Base-by-base conservation (phyloP, 2,113 vertebrate genomes). In the Pelobates fuscus region DNA sequence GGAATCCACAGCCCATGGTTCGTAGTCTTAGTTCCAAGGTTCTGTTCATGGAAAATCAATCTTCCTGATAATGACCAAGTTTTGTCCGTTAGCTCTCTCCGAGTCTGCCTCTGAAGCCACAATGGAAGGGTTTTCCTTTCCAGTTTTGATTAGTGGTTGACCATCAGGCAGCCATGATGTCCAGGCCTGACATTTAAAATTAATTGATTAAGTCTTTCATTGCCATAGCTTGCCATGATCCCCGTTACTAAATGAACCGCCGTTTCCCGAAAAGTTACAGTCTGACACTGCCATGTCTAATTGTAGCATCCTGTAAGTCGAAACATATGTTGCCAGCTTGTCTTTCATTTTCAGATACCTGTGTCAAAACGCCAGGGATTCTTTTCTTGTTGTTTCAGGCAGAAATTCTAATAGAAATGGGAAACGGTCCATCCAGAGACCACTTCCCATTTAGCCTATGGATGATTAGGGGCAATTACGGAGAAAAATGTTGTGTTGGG, bases 91-190 rank as follows among this genome's bases (percentile, higher is more conserved):
- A 66, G 61, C 60, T 63, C 71, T 77, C 67, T 70, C 67, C 18
- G 68, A 58, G 32, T 25, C 21, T 82, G 66, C 72, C 78, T 41
- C 75, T 52, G 70, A 76, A 58, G 82, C 84, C 84, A 81, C 80
- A 87, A 80, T 77, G 52, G 74, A 80, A 60, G 71, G 82, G 80
- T 81, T 37, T 81, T 60, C 67, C 67, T 78, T 83, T 81, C 82
- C 67, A 82, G 30, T 79, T 82, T 78, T 83, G 82, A 84, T 87
- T 86, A 84, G 82, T 74, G 79, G 83, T 76, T 80, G 76, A 66
- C 80, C 1, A 0, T 74, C 74, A 78, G 82, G 82, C 69, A 5
- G 17, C 25, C 23, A 10, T 1, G 5, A 20, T 21, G n/a, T 55
- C 52, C 63, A 66, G n/a, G 49, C 8, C 52, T 41, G 24, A 74